These are phyloP conservation scores for Bagarius yarrelli DNA, from an alignment of 2,113 vertebrate genomes.

Conservation along the genomic window DNA sequence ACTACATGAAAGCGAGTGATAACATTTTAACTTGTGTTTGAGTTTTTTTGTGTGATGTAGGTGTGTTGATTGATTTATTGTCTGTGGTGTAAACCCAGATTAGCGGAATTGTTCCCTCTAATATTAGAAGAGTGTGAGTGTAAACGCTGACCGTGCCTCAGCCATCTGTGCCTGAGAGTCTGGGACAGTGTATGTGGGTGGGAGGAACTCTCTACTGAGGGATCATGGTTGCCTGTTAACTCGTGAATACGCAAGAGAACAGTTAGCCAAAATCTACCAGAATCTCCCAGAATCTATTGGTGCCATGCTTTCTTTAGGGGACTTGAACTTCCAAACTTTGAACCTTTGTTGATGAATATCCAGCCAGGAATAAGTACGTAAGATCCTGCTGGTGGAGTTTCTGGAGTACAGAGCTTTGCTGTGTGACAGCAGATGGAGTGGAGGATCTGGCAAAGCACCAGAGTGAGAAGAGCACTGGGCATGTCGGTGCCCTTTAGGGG, in stretches of 20 bases:
- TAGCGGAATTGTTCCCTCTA: no score
- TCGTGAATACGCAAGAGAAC: neutral
- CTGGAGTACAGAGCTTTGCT: neutral
- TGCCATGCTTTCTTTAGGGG: neutral
- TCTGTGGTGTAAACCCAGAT: no score
- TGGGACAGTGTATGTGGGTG: neutral
- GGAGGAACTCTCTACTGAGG: neutral
- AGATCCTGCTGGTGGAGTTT: neutral
- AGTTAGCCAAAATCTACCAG: neutral
- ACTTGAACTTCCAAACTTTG: slow-evolving; percentile 1
- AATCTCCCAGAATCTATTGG: neutral
- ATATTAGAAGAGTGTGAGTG: no score
- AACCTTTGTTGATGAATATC: neutral
- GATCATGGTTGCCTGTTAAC: slow-evolving; percentile 4
- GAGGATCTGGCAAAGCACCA: slow-evolving; percentile 53
- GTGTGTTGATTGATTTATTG: no score
- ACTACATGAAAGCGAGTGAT: no score
- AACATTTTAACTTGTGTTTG: no score
- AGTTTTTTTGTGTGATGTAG: no score
- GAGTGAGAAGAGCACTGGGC: slow-evolving; percentile 45
- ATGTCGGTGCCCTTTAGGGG: slow-evolving; percentile 56
- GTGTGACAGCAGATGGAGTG: slow-evolving; percentile 66
- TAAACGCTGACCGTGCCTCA: neutral
- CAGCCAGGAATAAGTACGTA: neutral
- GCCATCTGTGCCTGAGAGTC: slow-evolving; percentile 10